Conservation (phyloP, 2,797 vertebrate genomes). For the Pangasius mekongensis region DNA sequence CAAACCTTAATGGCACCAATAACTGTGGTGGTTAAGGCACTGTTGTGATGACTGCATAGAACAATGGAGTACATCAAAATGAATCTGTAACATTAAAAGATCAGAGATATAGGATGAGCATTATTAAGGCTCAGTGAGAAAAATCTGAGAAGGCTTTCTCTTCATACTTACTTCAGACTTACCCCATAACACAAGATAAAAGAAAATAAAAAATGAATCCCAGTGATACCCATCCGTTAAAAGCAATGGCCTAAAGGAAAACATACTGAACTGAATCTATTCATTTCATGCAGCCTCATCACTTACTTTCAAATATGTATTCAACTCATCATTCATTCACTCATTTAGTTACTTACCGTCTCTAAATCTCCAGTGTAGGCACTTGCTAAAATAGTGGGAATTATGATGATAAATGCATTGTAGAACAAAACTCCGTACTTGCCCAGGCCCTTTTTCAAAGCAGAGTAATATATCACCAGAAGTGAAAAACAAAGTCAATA, state of each 20-base stretch:
- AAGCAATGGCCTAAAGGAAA: constrained; percentile 77
- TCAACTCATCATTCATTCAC: neutral
- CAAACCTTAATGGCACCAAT: constrained; percentile 89
- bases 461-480: constrained; percentile 11
- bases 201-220: constrained; percentile 85
- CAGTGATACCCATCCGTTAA: constrained; percentile 82
- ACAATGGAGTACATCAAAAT: constrained; percentile 90
- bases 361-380: constrained; percentile 84
- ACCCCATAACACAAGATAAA: constrained; percentile 92
- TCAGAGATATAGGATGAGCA: neutral
- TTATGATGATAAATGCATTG: constrained; percentile 87
- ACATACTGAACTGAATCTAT: constrained; percentile 5
- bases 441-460: constrained; percentile 81
- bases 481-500: neutral
- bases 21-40: constrained; percentile 88
- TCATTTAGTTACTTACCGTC: constrained; percentile 69
- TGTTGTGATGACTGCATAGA: constrained; percentile 91
- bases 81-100: constrained; percentile 75
- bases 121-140: neutral
- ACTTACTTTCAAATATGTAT: neutral
- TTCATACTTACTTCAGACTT: constrained; percentile 62
- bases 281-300: constrained; percentile 28
- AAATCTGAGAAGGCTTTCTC: neutral
- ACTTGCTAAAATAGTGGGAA: constrained; percentile 83
- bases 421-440: constrained; percentile 93